Evolutionary conservation across 2,888 invertebrate genomes (phyloP).

Genomic region (Drosophila planitibia): DNA sequence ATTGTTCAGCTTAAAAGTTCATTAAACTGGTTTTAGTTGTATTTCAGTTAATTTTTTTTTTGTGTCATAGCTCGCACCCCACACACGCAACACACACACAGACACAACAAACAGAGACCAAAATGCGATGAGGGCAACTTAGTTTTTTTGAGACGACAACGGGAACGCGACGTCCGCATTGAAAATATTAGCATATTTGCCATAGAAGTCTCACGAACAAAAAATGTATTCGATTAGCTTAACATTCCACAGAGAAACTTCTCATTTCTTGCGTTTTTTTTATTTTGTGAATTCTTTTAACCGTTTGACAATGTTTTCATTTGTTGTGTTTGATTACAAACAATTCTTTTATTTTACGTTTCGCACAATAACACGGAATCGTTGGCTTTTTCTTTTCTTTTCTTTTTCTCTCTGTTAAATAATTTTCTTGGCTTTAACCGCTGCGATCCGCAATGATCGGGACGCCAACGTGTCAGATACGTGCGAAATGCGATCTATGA

Average conservation of each 20-base stretch:
- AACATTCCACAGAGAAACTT: constrained; percentile 56
- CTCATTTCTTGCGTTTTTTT: constrained; percentile 3
- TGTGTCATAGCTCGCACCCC: constrained; percentile 53
- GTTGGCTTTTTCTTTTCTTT: constrained; percentile 45
- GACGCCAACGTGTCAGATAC: constrained; percentile 83
- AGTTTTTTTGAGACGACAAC: constrained; percentile 31
- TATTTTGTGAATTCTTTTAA: constrained; percentile 22
- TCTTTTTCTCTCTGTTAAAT: constrained; percentile 34
- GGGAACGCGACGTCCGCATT: constrained; percentile 49
- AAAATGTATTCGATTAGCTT: constrained; percentile 66
- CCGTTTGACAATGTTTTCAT: constrained; percentile 36
- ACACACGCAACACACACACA: constrained; percentile 44
- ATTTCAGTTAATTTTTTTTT: constrained; percentile 17
- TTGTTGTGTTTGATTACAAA: constrained; percentile 40
- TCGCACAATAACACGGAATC: constrained; percentile 44
- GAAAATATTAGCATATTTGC: constrained; percentile 72
- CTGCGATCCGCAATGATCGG: constrained; percentile 44
- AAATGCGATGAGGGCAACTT: constrained; percentile 69
- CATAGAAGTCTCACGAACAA: constrained; percentile 72
- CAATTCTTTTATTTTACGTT: constrained; percentile 51
- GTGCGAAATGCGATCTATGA: constrained; percentile 82
- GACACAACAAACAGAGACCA: constrained; percentile 32
- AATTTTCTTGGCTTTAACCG: constrained; percentile 53
- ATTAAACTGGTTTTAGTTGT: constrained; percentile 82
- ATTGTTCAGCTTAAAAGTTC: constrained; percentile 77